phyloP scores from a whole-genome alignment of 2,888 invertebrate species.

The Drosophila ezoana region DNA sequence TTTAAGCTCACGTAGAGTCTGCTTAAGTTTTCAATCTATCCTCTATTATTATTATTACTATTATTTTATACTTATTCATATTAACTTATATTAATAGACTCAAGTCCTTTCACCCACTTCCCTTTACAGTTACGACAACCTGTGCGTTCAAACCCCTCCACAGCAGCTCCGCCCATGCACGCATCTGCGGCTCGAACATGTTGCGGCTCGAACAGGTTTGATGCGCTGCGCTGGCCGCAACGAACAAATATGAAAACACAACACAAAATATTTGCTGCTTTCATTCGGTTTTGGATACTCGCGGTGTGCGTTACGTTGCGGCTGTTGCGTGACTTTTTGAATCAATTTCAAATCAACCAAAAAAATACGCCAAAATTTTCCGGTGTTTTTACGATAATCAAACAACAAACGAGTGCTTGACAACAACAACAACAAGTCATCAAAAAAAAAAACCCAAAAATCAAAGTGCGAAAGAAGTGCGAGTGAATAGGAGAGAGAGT shows the following conservation, averaged over 20 bases:
- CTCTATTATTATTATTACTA: no score
- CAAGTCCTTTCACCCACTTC: no score
- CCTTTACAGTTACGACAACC: not conserved
- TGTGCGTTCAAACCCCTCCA: not conserved
- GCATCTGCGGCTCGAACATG: conserved; percentile 8
- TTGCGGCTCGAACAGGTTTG: conserved; percentile 12
- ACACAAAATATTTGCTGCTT: conserved; percentile 12
- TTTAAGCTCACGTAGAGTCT: no score
- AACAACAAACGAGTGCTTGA: conserved; percentile 50
- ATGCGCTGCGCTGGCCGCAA: conserved; percentile 15
- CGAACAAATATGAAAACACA: conserved; percentile 17
- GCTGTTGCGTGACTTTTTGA: conserved; percentile 31
- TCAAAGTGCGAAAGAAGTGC: not conserved
- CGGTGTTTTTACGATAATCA: conserved; percentile 50
- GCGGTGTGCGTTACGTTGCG: conserved; percentile 58
- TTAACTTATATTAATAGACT: no score
- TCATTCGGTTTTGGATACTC: conserved; percentile 63
- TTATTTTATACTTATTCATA: no score
- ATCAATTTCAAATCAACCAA: not conserved
- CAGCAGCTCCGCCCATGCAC: conserved; percentile 17
- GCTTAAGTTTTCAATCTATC: no score
- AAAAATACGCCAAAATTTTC: conserved; percentile 20
- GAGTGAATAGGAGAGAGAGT: not conserved
- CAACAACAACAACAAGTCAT: conserved; percentile 36
- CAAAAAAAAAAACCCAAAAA: not conserved